These are phyloP conservation scores for Drosophila athabasca DNA, from an alignment of 1,140 invertebrate species.

Conservation along the genomic window DNA sequence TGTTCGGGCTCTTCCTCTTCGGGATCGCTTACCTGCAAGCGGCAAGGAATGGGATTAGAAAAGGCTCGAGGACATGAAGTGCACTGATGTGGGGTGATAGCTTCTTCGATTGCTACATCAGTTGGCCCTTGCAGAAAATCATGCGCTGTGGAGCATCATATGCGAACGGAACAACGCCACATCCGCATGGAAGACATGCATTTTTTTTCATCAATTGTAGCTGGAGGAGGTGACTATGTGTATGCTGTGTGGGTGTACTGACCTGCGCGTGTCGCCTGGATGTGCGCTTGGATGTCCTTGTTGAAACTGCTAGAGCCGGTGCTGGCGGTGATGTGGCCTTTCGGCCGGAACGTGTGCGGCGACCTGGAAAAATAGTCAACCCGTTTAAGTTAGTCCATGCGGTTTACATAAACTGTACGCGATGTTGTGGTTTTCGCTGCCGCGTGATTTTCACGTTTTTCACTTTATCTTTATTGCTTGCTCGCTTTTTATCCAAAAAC, in stretches of 20 bases:
- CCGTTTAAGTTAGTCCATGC: slow-evolving; percentile 7
- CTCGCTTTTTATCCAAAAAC: background rate
- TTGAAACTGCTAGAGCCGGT: slow-evolving; percentile 20
- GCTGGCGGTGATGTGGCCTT: slow-evolving; percentile 41
- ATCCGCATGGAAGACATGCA: slow-evolving; percentile 66
- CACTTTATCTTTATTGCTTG: too few relatives aligned
- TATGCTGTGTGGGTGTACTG: slow-evolving; percentile 36
- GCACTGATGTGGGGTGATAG: background rate
- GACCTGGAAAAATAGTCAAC: slow-evolving; percentile 48
- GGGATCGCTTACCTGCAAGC: slow-evolving; percentile 59
- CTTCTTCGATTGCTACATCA: slow-evolving; percentile 49
- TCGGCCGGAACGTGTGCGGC: slow-evolving; percentile 77
- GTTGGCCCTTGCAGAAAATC: slow-evolving; percentile 83
- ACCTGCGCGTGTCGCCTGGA: slow-evolving; percentile 70
- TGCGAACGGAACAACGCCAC: slow-evolving; percentile 82
- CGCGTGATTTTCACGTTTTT: slow-evolving; percentile 57
- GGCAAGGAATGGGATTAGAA: background rate
- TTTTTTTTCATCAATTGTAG: slow-evolving; percentile 64
- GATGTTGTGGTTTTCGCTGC: slow-evolving; percentile 27
- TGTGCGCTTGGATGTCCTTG: slow-evolving; percentile 63
- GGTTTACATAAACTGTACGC: slow-evolving; percentile 28
- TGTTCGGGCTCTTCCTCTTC: slow-evolving; percentile 54
- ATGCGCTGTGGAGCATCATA: slow-evolving; percentile 63
- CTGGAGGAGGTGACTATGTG: slow-evolving; percentile 9
- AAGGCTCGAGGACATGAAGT: background rate